phyloP scores from a whole-genome alignment of 2,888 invertebrate genomes.

The Xylocampa areola region DNA sequence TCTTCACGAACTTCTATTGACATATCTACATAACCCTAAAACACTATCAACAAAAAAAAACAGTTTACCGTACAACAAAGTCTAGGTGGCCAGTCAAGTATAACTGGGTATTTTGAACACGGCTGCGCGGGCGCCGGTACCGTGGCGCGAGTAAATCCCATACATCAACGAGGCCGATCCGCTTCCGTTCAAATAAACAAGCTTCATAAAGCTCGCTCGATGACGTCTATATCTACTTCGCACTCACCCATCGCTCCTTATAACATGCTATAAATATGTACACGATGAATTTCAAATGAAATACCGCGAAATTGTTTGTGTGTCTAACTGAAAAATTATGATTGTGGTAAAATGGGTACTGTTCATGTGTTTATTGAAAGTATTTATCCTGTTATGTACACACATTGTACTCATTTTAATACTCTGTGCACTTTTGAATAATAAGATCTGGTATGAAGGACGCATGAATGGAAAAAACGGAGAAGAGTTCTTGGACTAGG shows the following conservation, averaged over 20 bases:
- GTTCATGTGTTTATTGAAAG: neutral
- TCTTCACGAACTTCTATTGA: too few relatives aligned
- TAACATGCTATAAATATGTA: slow-evolving; percentile 57
- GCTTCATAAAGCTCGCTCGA: slow-evolving; percentile 58
- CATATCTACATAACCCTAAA: neutral
- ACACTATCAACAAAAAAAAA: neutral
- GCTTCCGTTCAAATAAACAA: slow-evolving; percentile 66
- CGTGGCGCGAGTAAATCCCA: slow-evolving; percentile 50
- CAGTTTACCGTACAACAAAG: slow-evolving; percentile 5
- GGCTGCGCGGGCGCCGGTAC: slow-evolving; percentile 37
- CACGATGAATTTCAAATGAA: slow-evolving; percentile 28
- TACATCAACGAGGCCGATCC: slow-evolving; percentile 57
- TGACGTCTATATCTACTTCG: slow-evolving; percentile 63
- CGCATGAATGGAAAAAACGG: too few relatives aligned
- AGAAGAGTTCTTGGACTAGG: too few relatives aligned
- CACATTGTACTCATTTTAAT: too few relatives aligned
- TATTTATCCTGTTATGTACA: too few relatives aligned
- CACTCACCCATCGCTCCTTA: slow-evolving; percentile 56
- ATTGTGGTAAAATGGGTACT: slow-evolving; percentile 1
- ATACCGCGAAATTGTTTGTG: slow-evolving; percentile 39
- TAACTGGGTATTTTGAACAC: slow-evolving; percentile 19
- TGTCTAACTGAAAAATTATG: slow-evolving; percentile 41
- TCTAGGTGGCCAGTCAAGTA: slow-evolving; percentile 13
- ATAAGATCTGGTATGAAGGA: too few relatives aligned
- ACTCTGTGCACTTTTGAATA: too few relatives aligned